Evolutionary conservation across 2,888 invertebrate genomes (phyloP), one percentile per base, ranked within the genome.

Genomic region (Euproctis similis): DNA sequence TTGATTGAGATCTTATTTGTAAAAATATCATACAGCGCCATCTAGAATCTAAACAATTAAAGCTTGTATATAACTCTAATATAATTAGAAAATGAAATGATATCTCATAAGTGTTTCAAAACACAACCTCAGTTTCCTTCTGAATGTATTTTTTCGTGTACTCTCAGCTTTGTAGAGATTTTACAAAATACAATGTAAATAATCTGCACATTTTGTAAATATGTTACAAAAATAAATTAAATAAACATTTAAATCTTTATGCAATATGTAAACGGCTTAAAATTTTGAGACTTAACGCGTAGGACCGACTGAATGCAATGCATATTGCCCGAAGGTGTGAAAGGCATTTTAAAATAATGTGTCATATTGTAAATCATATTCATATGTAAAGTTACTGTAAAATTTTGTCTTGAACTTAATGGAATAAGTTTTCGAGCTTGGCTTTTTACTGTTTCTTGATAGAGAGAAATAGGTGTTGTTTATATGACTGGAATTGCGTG

Each of bases 361-460:
- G 48, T 40, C 44, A 34, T 47, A 39, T 26, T 30, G 42, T 34
- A 33, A n/a, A n/a, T n/a, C n/a, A n/a, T n/a, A n/a, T n/a, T n/a
- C 47, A 35, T 53, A 36, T 42, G 41, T 41, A 28, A 28, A 31
- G 24, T 39, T 49, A 45, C 36, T 33, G 29, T 48, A 47, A 42
- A 21, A 36, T n/a, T 37, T 37, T 46, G 50, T 46, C 46, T 52
- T 47, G 39, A 46, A 55, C 43, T 56, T 58, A 55, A 50, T 63
- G 59, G 42, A 52, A 26, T 36, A 40, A 11, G 27, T 24, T 55
- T 63, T 64, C 52, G 65, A 67, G 68, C 66, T 66, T 63, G 48
- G 64, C 66, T 61, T 62, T 59, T 61, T 39, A 36, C 38, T 36
- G 14, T 6, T 14, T n/a, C n/a, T n/a, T n/a, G n/a, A 14, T 14